A percentile compares a stretch with the other conserved stretches of the same genome.
These are phyloP conservation scores for Sandelia bainsii DNA, from an alignment of 2,797 vertebrate genomes.

Conservation along the genomic window DNA sequence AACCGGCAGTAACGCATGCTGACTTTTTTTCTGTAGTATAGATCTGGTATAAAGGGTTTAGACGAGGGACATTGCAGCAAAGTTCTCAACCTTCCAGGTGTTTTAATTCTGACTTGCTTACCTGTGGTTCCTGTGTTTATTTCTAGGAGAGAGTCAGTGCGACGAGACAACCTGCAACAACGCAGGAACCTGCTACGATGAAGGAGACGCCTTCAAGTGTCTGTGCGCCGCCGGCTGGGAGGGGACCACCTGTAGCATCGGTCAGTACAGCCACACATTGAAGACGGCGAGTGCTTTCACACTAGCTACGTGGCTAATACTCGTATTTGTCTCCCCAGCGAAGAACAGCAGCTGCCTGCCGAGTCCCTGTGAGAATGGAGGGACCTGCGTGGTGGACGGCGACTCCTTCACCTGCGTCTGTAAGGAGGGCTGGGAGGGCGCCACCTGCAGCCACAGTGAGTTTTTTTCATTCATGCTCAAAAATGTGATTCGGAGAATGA, in stretches of 20 bases:
- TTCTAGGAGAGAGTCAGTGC: constrained; percentile 91
- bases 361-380: constrained; percentile 92
- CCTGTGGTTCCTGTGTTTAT: neutral
- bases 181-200: constrained; percentile 90
- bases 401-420: constrained; percentile 93
- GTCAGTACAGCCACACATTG: constrained; percentile 67
- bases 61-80: too few relatives aligned
- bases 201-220: constrained; percentile 91
- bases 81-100: neutral
- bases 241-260: constrained; percentile 91
- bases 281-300: too few relatives aligned
- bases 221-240: constrained; percentile 91
- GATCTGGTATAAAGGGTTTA: too few relatives aligned
- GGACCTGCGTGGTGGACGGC: constrained; percentile 90
- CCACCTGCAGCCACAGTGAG: constrained; percentile 93
- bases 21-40: neutral
- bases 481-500: too few relatives aligned
- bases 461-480: constrained; percentile 18
- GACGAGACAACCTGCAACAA: constrained; percentile 93
- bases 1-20: neutral
- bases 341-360: constrained; percentile 93
- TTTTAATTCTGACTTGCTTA: neutral
- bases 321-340: constrained; percentile 73
- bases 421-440: constrained; percentile 95
- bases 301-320: accelerated